These are phyloP conservation scores for Tanypteryx hageni DNA, from an alignment of 2,888 invertebrate genomes.

Conservation along the genomic window DNA sequence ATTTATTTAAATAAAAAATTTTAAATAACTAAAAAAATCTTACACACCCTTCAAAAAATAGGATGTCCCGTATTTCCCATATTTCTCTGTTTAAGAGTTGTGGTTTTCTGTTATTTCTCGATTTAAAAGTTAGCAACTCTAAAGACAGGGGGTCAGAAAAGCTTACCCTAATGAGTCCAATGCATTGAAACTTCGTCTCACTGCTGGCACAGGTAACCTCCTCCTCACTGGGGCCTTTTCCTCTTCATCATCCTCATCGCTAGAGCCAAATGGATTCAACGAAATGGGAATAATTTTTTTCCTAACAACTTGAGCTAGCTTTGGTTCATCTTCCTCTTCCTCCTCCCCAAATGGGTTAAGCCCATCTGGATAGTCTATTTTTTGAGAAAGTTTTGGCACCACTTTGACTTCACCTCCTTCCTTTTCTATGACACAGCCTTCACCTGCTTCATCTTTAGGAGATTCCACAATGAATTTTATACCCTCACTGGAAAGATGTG, in stretches of 20 bases:
- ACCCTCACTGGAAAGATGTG: neutral
- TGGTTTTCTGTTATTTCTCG: neutral
- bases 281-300: constrained; percentile 70
- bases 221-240: constrained; percentile 73
- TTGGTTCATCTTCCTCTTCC: constrained; percentile 71
- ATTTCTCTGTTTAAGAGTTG: too few species aligned
- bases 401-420: constrained; percentile 57
- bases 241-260: constrained; percentile 81
- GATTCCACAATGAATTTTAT: neutral
- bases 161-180: constrained; percentile 38
- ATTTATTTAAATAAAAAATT: too few species aligned
- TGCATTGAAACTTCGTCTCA: neutral
- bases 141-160: neutral
- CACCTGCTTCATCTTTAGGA: neutral
- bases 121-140: neutral
- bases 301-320: constrained; percentile 65
- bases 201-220: constrained; percentile 74
- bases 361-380: constrained; percentile 83
- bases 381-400: constrained; percentile 66
- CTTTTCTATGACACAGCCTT: neutral
- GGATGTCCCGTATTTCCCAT: too few species aligned
- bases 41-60: too few species aligned
- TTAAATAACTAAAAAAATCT: too few species aligned
- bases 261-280: constrained; percentile 85
- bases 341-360: constrained; percentile 91